Evolutionary conservation across 2,888 invertebrate genomes (phyloP).

Genomic region (Nomada fucata): DNA sequence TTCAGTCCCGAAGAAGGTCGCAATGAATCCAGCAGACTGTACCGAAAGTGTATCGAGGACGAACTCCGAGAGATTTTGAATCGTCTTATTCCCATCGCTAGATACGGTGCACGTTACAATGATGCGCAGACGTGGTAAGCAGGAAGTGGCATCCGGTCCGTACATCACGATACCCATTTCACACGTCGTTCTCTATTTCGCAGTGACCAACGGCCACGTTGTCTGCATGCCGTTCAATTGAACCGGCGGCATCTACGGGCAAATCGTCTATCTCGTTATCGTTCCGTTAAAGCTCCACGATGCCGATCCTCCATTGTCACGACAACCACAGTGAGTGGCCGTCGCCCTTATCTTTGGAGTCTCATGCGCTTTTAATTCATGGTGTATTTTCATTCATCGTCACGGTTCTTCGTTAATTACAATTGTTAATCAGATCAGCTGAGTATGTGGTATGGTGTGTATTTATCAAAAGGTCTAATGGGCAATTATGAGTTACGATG

Average conservation of each 20-base stretch:
- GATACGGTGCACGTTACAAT: constrained; percentile 61
- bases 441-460: not conserved
- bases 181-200: constrained; percentile 72
- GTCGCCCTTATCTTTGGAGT: not conserved
- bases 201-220: constrained; percentile 59
- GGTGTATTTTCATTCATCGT: constrained; percentile 18
- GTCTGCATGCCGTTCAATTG: constrained; percentile 65
- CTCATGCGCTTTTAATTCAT: not conserved
- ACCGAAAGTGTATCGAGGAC: not conserved
- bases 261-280: constrained; percentile 60
- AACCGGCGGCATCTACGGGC: constrained; percentile 51
- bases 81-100: constrained; percentile 63
- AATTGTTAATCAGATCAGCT: not conserved
- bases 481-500: too few relatives aligned
- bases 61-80: constrained; percentile 27
- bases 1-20: too few relatives aligned
- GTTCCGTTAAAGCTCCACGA: constrained; percentile 25
- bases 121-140: constrained; percentile 76
- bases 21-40: too few relatives aligned
- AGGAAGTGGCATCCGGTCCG: constrained; percentile 81
- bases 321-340: not conserved
- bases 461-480: too few relatives aligned
- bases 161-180: constrained; percentile 77
- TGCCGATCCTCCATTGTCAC: constrained; percentile 14
- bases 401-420: constrained; percentile 6